These are phyloP conservation scores for Gonioctena quinquepunctata DNA, from an alignment of 1,140 invertebrate genomes.

Conservation along the genomic window DNA sequence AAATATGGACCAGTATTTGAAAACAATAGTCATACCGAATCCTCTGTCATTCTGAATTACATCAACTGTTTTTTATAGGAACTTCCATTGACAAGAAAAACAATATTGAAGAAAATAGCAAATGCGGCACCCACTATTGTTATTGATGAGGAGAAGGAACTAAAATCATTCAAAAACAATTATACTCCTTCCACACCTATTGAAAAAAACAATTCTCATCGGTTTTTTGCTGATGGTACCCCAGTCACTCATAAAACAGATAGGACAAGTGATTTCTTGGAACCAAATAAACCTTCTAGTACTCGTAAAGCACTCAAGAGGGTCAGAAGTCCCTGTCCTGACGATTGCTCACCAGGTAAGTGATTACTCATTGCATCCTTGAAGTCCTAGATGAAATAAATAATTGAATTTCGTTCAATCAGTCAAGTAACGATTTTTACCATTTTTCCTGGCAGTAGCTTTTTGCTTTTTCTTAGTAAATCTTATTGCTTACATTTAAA, in stretches of 20 bases:
- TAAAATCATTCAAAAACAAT: not conserved
- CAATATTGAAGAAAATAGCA: not conserved
- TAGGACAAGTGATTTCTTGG: constrained; percentile 36
- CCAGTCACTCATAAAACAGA: not conserved
- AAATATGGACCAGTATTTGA: not conserved
- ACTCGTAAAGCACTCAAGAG: constrained; percentile 54
- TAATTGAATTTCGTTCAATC: too few relatives aligned
- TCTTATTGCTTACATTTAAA: too few relatives aligned
- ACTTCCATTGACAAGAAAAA: constrained; percentile 28
- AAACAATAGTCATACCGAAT: not conserved
- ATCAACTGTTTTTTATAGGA: constrained; percentile 9
- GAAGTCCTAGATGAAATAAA: too few relatives aligned
- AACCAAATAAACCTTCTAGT: constrained; percentile 41
- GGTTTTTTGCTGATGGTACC: not conserved
- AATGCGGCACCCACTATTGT: not conserved
- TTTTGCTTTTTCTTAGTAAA: too few relatives aligned
- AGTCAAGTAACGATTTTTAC: too few relatives aligned
- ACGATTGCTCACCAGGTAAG: constrained; percentile 58
- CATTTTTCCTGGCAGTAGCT: too few relatives aligned
- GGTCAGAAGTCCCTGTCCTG: constrained; percentile 53
- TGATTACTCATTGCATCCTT: too few relatives aligned
- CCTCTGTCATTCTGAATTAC: too few relatives aligned
- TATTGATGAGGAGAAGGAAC: not conserved
- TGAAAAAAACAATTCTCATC: not conserved
- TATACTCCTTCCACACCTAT: not conserved